Evolutionary conservation across 2,888 invertebrate species (phyloP).

Genomic region (Timandra comae): DNA sequence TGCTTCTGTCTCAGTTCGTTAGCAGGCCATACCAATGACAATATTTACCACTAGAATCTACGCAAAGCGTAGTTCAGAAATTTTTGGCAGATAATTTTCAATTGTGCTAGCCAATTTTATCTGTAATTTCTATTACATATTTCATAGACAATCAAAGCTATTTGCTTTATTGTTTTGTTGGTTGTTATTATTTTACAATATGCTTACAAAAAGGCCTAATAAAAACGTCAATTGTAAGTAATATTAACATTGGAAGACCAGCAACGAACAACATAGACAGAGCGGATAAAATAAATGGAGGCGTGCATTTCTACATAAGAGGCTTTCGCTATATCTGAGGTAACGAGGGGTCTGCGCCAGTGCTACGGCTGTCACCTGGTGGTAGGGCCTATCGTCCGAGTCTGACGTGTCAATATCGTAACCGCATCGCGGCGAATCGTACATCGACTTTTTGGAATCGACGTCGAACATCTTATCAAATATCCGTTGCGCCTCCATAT

Average conservation of each 20-base stretch:
- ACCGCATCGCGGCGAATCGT: slow-evolving; percentile 67
- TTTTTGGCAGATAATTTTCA: too few relatives aligned
- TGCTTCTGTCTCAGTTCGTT: slow-evolving; percentile 8
- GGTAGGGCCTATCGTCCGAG: slow-evolving; percentile 69
- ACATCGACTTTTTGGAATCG: slow-evolving; percentile 67
- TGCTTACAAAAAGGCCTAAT: slow-evolving; percentile 2
- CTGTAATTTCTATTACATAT: too few relatives aligned
- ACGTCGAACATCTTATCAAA: slow-evolving; percentile 78
- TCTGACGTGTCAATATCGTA: slow-evolving; percentile 73
- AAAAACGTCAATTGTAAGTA: slow-evolving; percentile 18
- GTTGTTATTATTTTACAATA: slow-evolving; percentile 5
- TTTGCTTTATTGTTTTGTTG: too few relatives aligned
- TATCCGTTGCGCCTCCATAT: slow-evolving; percentile 74
- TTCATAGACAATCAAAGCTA: too few relatives aligned
- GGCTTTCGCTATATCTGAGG: slow-evolving; percentile 46
- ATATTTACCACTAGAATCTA: too few relatives aligned
- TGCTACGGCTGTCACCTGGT: slow-evolving; percentile 69
- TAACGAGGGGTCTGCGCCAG: slow-evolving; percentile 54
- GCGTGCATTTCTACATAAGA: slow-evolving; percentile 71
- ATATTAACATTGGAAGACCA: slow-evolving; percentile 26
- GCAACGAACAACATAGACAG: slow-evolving; percentile 48
- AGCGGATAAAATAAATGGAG: slow-evolving; percentile 62
- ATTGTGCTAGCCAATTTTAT: too few relatives aligned
- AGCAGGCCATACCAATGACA: slow-evolving; percentile 7
- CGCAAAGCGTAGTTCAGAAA: too few relatives aligned